phyloP scores from a whole-genome alignment of 1,140 invertebrate species.

The Dermatophagoides farinae region DNA sequence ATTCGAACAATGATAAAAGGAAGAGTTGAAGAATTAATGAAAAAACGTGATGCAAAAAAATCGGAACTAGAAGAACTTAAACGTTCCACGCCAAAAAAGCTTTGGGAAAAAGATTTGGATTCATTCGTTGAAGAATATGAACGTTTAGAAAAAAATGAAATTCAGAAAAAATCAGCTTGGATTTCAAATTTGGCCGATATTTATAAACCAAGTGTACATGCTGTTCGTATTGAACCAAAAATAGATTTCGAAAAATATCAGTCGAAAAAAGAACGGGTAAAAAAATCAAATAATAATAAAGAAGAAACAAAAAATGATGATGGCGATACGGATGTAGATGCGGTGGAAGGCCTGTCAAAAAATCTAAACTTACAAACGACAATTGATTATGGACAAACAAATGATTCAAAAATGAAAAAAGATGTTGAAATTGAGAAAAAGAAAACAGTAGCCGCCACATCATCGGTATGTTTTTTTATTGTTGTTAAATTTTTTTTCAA shows the following conservation, averaged over 20 bases:
- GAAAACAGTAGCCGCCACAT: background rate
- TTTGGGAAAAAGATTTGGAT: slow-evolving; percentile 79
- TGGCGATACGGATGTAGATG: background rate
- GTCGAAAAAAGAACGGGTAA: slow-evolving; percentile 1
- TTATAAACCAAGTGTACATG: slow-evolving; percentile 2
- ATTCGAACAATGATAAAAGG: slow-evolving; percentile 84
- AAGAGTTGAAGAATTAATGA: slow-evolving; percentile 54
- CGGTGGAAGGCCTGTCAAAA: background rate
- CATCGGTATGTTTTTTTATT: background rate
- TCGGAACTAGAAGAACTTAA: slow-evolving; percentile 27
- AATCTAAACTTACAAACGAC: background rate
- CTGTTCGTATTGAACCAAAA: slow-evolving; percentile 35
- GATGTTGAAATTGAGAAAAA: background rate
- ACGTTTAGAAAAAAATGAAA: slow-evolving; percentile 10
- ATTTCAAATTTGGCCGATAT: background rate
- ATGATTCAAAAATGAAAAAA: too few relatives aligned
- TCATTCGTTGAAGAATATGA: slow-evolving; percentile 41
- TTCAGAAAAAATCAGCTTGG: slow-evolving; percentile 26
- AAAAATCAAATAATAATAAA: background rate
- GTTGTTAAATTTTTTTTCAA: too few relatives aligned
- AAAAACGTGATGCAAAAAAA: slow-evolving; percentile 31
- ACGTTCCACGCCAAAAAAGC: slow-evolving; percentile 45
- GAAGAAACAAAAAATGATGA: slow-evolving; percentile 2
- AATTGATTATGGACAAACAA: background rate
- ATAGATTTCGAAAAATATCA: slow-evolving; percentile 56